Evolutionary conservation across 2,888 invertebrate species (phyloP), one percentile per base, ranked within the genome.

Genomic region (Xestoiulus laeticollis): DNA sequence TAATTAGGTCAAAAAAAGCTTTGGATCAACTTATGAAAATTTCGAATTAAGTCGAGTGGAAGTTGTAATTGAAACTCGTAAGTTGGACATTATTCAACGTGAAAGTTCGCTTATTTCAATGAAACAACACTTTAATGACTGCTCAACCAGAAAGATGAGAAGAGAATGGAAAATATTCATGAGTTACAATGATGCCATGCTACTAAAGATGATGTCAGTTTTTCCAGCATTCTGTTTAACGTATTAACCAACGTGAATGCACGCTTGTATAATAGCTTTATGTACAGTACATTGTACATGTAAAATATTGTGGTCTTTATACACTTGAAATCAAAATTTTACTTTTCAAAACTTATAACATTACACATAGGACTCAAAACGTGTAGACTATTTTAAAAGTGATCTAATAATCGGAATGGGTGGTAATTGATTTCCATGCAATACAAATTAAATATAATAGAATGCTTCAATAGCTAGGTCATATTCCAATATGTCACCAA

Each of bases 1-100:
- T 30, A 78, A 78, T 30, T 30, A 78, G 78, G 78, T 78, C 78
- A 78, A n/a, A 59, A 78, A 78, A 78, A 78, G 30, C 78, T 78
- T 38, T 26, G 78, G 30, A 78, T 78, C 78, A 30, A 78, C 78
- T 78, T 78, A 30, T 30, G 78, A 78, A 78, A 78, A 78, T 78
- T 78, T 78, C 78, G 8, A 78, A 78, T 78, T 26, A 30, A 78
- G 78, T 30, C 78, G 78, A 78, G 78, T 78, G 78, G 78, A 78
- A 78, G 78, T 30, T 14, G 78, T 78, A 78, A 30, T 78, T 78
- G 78, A 78, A 78, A 78, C 30, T 59, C 12, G 4, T 30, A 30
- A 30, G 78, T 78, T 78, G 78, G 30, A 78, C 68, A 68, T 68
- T 78, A 30, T 78, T 26, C 78, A 30, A 30, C 30, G 14, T 78